Base-by-base conservation (phyloP, 2,113 vertebrate species). In the Heliornis fulica region DNA sequence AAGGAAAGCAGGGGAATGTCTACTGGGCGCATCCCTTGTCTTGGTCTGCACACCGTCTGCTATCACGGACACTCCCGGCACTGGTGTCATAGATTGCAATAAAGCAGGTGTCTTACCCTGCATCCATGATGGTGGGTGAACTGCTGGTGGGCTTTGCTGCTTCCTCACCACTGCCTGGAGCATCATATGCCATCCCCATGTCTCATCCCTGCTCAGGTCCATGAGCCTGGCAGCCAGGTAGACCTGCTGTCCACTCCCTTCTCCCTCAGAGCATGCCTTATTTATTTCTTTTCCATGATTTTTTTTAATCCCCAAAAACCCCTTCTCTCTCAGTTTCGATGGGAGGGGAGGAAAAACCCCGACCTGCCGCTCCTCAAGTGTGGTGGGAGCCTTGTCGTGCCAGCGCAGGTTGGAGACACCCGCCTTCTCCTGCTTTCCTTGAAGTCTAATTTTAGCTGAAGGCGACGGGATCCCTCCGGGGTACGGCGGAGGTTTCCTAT, bases 371-470 rank as follows among this genome's bases (percentile, higher is more conserved):
- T 92, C 81, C 77, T 81, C 3, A 31, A 57, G 69, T 6, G 1
- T 1, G 29, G 83, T 60, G 69, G 88, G 65, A 85, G 78, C 53
- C 46, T 66, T 1, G 6, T 53, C 1, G 3, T 50, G 78, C 50
- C 5, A 1, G 46, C 11, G 2, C 51, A 28, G 45, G 40, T 10
- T 40, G 57, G 80, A 93, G 72, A 28, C 26, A 11, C 71, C 25
- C 5, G 1, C 83, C 76, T 61, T 64, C 3, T 0, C 87, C 71
- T 0, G 4, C 81, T 87, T 91, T 60, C 90, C 81, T 90, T 94
- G 85, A 95, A 83, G 87, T 89, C 89, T 94, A 90, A 96, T 92
- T 96, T 94, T 95, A 96, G 95, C 88, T 89, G 82, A 57, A 74
- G 83, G 84, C 23, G 1, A 61, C 0, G 46, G 82, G 87, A 96